A percentile compares a stretch with the other conserved stretches of the same genome.
phyloP scores from a whole-genome alignment of 2,797 vertebrate genomes.

The Crenichthys baileyi region DNA sequence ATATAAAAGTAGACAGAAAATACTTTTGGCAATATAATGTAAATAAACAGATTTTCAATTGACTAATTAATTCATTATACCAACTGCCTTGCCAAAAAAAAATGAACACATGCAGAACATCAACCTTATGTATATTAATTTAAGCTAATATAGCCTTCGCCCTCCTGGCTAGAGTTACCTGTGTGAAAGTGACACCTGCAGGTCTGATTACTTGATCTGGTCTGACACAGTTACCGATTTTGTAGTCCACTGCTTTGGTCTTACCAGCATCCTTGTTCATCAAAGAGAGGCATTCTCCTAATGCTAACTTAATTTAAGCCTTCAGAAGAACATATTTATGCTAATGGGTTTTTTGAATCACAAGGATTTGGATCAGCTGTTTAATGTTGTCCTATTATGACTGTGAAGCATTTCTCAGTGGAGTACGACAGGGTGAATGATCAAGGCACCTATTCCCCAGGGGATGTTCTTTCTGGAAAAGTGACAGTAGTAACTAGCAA shows the following conservation, averaged over 20 bases:
- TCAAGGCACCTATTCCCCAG: constrained; percentile 65
- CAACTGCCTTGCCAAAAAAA: neutral
- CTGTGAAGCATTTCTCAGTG: constrained; percentile 68
- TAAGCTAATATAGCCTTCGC: constrained; percentile 9
- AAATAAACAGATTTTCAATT: neutral
- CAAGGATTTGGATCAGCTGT: neutral
- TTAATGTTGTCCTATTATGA: constrained; percentile 47
- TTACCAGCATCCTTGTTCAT: constrained; percentile 9
- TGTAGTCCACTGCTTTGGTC: neutral
- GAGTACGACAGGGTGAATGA: constrained; percentile 68
- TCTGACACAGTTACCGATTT: constrained; percentile 49
- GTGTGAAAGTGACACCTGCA: constrained; percentile 70
- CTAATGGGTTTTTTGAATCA: neutral
- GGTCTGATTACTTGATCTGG: constrained; percentile 53
- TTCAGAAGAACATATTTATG: neutral
- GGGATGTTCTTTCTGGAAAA: constrained; percentile 70
- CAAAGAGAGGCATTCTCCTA: constrained; percentile 2
- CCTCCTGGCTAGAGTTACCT: constrained; percentile 57
- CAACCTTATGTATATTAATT: constrained; percentile 4
- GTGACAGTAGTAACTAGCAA: constrained; percentile 67
- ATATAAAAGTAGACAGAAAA: too few species aligned
- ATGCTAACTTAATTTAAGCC: neutral
- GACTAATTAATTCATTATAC: neutral
- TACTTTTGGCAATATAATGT: too few species aligned
- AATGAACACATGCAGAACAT: neutral